Evolutionary conservation across 2,113 vertebrate genomes (phyloP).

Genomic region (Chloropsis hardwickii): DNA sequence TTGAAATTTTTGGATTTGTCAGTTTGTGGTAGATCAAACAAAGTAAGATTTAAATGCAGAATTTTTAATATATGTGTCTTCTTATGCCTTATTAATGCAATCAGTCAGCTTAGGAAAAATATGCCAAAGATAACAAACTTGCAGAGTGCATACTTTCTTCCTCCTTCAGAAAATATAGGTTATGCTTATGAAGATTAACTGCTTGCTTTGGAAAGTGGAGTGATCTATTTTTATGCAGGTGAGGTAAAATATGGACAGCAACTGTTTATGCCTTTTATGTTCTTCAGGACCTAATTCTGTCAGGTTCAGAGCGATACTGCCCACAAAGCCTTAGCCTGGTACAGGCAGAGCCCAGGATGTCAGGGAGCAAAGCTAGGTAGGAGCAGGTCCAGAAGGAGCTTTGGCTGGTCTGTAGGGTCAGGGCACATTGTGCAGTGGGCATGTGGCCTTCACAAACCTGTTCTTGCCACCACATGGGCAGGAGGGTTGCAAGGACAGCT

Average conservation of each 20-base stretch:
- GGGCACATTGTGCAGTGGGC: neutral
- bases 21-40: conserved; percentile 19
- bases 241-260: neutral
- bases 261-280: neutral
- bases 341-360: neutral
- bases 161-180: conserved; percentile 9
- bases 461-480: neutral
- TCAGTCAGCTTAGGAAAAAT: conserved; percentile 15
- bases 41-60: neutral
- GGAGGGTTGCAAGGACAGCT: neutral
- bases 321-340: neutral
- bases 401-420: neutral
- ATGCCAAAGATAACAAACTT: conserved; percentile 20
- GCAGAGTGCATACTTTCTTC: neutral
- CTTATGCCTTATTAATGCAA: conserved; percentile 37
- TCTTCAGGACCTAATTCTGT: neutral
- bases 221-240: conserved; percentile 31
- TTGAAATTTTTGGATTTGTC: conserved; percentile 13
- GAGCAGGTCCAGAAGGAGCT: neutral
- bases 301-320: neutral
- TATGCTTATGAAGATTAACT: conserved; percentile 42
- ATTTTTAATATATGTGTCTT: conserved; percentile 10
- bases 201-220: neutral
- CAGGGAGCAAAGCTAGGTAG: neutral
- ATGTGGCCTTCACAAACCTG: fast-evolving